Conservation (phyloP, 2,797 vertebrate species). For the Falco naumanni region DNA sequence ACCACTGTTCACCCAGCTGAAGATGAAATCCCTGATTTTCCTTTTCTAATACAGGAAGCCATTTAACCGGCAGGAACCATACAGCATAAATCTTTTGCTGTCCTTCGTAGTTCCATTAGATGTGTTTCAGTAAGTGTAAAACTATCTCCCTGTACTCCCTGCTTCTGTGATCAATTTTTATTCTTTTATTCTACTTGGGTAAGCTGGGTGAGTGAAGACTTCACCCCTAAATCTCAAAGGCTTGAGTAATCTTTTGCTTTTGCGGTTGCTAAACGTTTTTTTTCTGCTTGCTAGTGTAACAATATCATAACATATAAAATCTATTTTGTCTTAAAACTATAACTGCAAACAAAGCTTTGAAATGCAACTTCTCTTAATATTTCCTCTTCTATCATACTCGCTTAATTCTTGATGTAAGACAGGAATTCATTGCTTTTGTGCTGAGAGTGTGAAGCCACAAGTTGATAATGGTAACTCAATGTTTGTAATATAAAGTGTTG, state of each 20-base stretch:
- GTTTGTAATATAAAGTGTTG: constrained; percentile 68
- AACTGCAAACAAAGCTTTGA: neutral
- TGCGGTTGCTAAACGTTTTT: neutral
- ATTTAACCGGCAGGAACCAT: neutral
- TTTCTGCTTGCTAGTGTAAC: neutral
- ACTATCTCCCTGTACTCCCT: neutral
- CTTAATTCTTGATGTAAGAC: constrained; percentile 49
- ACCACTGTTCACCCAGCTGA: neutral
- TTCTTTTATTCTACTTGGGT: neutral
- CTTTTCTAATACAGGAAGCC: neutral
- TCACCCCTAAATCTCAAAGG: neutral
- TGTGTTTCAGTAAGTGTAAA: neutral
- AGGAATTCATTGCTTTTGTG: constrained; percentile 45
- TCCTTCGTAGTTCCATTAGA: neutral
- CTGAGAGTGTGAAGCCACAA: constrained; percentile 31
- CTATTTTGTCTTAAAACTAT: neutral
- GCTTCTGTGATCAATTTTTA: neutral
- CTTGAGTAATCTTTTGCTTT: neutral
- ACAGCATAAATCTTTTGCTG: neutral
- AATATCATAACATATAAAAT: neutral
- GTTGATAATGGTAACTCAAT: constrained; percentile 67
- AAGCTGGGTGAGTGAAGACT: neutral
- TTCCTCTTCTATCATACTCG: neutral
- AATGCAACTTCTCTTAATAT: neutral
- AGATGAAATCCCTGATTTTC: neutral